Evolutionary conservation across 2,888 invertebrate genomes (phyloP).

Genomic region (Andricus quercusramuli): DNA sequence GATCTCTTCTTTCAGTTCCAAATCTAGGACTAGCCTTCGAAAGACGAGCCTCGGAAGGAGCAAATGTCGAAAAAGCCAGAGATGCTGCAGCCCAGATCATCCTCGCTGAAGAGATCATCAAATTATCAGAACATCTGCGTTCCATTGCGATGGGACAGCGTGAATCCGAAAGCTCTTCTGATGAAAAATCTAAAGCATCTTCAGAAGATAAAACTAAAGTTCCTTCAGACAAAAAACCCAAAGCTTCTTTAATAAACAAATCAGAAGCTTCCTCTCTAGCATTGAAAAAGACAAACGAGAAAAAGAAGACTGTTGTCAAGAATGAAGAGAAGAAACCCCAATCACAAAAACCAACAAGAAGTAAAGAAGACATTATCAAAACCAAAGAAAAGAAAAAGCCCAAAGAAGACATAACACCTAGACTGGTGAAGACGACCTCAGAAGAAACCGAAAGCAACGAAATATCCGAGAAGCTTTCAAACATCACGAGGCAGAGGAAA

Average conservation of each 20-base stretch:
- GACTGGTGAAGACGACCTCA: background rate
- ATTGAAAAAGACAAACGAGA: background rate
- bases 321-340: constrained; percentile 9
- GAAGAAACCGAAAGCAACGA: constrained; percentile 64
- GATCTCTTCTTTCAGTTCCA: constrained; percentile 49
- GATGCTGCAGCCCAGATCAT: constrained; percentile 74
- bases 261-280: background rate
- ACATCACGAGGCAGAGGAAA: constrained; percentile 68
- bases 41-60: constrained; percentile 88
- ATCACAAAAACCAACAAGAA: background rate
- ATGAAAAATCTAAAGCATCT: background rate
- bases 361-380: background rate
- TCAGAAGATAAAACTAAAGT: constrained; percentile 22
- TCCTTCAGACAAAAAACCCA: background rate
- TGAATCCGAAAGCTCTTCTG: background rate
- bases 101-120: constrained; percentile 90
- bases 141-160: constrained; percentile 62
- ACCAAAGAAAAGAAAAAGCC: background rate
- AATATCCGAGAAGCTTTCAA: constrained; percentile 73
- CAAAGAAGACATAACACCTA: background rate
- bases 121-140: constrained; percentile 87
- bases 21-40: constrained; percentile 80
- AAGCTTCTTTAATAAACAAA: constrained; percentile 12
- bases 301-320: constrained; percentile 1
- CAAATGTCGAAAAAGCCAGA: constrained; percentile 52